Percentiles rank a stretch among this genome's conserved stretches.
Evolutionary conservation across 1,140 invertebrate species (phyloP).

Genomic region (Drosophila dunni): DNA sequence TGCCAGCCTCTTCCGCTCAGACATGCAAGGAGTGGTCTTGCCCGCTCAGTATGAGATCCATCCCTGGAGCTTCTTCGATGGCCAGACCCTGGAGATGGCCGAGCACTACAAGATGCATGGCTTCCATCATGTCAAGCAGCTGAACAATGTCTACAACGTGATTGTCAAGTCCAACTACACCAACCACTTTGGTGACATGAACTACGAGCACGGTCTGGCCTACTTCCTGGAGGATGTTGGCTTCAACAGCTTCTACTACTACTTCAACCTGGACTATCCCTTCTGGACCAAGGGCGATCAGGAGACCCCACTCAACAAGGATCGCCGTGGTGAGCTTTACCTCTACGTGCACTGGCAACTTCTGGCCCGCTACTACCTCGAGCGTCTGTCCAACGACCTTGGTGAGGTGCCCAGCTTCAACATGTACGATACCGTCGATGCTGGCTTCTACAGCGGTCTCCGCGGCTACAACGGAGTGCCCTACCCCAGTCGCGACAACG

Average conservation of each 20-base stretch:
- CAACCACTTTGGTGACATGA: slow-evolving; percentile 84
- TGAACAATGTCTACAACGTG: slow-evolving; percentile 85
- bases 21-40: slow-evolving; percentile 86
- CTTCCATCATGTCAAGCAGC: slow-evolving; percentile 85
- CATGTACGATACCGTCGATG: slow-evolving; percentile 85
- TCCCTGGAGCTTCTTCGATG: slow-evolving; percentile 87
- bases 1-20: slow-evolving; percentile 86
- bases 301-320: slow-evolving; percentile 85
- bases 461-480: slow-evolving; percentile 87
- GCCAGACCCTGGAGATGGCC: slow-evolving; percentile 86
- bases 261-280: slow-evolving; percentile 85
- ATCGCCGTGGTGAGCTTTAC: slow-evolving; percentile 87
- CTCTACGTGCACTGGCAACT: slow-evolving; percentile 87
- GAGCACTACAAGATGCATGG: slow-evolving; percentile 87
- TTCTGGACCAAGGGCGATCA: slow-evolving; percentile 85
- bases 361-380: slow-evolving; percentile 88
- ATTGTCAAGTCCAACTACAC: slow-evolving; percentile 87
- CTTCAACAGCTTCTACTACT: slow-evolving; percentile 88
- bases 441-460: slow-evolving; percentile 87
- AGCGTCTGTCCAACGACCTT: slow-evolving; percentile 87
- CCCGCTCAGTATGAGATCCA: slow-evolving; percentile 88
- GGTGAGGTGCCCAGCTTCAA: slow-evolving; percentile 88
- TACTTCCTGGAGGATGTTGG: slow-evolving; percentile 90
- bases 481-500: slow-evolving; percentile 87
- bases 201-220: slow-evolving; percentile 86